Base-by-base conservation (phyloP, 2,797 vertebrate species). In the Meda fulgida region DNA sequence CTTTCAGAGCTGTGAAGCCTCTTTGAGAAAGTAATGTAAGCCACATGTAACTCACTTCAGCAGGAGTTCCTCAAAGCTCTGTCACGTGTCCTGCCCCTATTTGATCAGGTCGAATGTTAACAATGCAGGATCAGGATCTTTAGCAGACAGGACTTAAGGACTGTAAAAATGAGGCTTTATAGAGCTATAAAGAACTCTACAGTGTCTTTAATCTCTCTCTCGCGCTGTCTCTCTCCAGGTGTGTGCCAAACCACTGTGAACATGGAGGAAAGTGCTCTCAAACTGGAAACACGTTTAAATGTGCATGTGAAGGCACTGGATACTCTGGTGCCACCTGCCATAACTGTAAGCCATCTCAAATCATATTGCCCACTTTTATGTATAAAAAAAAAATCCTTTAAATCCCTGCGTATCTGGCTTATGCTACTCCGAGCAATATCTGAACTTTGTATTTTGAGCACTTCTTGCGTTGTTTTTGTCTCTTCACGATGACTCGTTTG, bases 321-420 rank as follows among this genome's bases (percentile, higher is more conserved):
- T 99, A 99, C 95, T 96, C 93, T 4, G 98, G 98, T 29, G 97
- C 98, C 69, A 98, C 97, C 72, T 99, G 98, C 90, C 98, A 99
- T 90, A 97, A 97, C 88, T 96, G 98, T 99, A 94, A 95, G 97
- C 92, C 71, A 21, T 55, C 10, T 34, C 31, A 23, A 66, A 31
- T 51, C 19, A 38, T 29, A 5, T 83, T 18, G 2, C 13, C 23
- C 38, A 36, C 14, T 18, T 80, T 72, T 60, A 79, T n/a, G n/a
- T n/a, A n/a, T n/a, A n/a, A n/a, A n/a, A n/a, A n/a, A n/a, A n/a
- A n/a, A n/a, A n/a, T n/a, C n/a, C n/a, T n/a, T n/a, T n/a, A n/a
- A n/a, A n/a, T n/a, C n/a, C n/a, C n/a, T n/a, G n/a, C n/a, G n/a
- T n/a, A n/a, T n/a, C n/a, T n/a, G n/a, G n/a, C n/a, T n/a, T n/a